phyloP scores from a whole-genome alignment of 2,888 invertebrate species.

The Phrixothrix hirtus region DNA sequence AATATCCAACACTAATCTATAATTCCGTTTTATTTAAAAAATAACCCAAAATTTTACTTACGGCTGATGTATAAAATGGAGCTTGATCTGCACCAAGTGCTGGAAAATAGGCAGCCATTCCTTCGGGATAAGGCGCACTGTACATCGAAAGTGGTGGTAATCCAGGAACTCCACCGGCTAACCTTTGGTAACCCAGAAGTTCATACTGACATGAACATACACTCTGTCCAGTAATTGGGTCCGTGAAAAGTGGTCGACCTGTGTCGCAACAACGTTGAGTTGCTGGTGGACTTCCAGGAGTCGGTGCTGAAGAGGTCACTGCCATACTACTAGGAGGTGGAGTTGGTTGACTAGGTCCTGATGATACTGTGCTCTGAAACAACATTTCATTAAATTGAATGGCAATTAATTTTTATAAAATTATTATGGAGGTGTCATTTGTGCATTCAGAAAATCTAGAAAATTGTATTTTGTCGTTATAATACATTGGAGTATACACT shows the following conservation, averaged over 20 bases:
- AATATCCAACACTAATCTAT: too few relatives aligned
- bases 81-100: slow-evolving; percentile 84
- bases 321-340: slow-evolving; percentile 52
- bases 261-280: slow-evolving; percentile 84
- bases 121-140: slow-evolving; percentile 78
- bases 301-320: slow-evolving; percentile 54
- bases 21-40: too few relatives aligned
- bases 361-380: slow-evolving; percentile 50
- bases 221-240: slow-evolving; percentile 85
- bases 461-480: too few relatives aligned
- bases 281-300: slow-evolving; percentile 60
- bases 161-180: slow-evolving; percentile 67
- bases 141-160: slow-evolving; percentile 79
- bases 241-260: slow-evolving; percentile 87
- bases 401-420: background rate
- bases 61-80: slow-evolving; percentile 82
- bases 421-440: too few relatives aligned
- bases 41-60: too few relatives aligned
- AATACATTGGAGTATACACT: too few relatives aligned
- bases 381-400: background rate
- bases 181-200: slow-evolving; percentile 81
- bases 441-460: too few relatives aligned
- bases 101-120: slow-evolving; percentile 86
- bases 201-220: slow-evolving; percentile 91
- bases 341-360: slow-evolving; percentile 44